Percentiles rank a stretch among this genome's conserved stretches.
Conservation (phyloP, 2,797 vertebrate genomes). For the Chelonia mydas region DNA sequence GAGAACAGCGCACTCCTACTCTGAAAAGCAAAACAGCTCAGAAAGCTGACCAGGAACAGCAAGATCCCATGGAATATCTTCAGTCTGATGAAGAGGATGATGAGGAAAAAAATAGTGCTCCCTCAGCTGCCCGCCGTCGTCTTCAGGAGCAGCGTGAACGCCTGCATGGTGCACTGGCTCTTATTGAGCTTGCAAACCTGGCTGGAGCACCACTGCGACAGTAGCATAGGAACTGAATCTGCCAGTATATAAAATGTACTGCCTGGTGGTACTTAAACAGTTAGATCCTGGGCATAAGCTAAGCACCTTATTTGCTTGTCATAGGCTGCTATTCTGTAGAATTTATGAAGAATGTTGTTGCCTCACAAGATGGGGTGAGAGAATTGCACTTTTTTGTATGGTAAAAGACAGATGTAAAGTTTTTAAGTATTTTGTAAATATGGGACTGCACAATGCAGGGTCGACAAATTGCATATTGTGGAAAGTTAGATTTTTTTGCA, state of each 20-base stretch:
- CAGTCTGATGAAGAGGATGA: constrained; percentile 90
- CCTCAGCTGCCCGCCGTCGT: constrained; percentile 84
- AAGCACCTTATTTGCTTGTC: constrained; percentile 98
- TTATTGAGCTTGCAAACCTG: constrained; percentile 98
- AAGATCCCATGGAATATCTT: constrained; percentile 93
- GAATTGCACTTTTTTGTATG: constrained; percentile 92
- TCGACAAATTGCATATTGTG: constrained; percentile 72
- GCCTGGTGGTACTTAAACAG: constrained; percentile 77
- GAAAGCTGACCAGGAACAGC: constrained; percentile 92
- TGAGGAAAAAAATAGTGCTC: constrained; percentile 84
- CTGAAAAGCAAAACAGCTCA: constrained; percentile 87
- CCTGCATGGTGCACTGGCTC: constrained; percentile 94
- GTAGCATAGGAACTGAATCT: constrained; percentile 70
- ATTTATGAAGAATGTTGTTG: constrained; percentile 97
- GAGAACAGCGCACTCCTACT: constrained; percentile 90
- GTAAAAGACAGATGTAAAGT: constrained; percentile 86
- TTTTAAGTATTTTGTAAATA: constrained; percentile 90
- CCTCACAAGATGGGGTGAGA: constrained; percentile 82
- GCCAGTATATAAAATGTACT: constrained; percentile 69
- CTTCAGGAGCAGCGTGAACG: constrained; percentile 96
- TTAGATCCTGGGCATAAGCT: constrained; percentile 88
- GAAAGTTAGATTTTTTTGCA: constrained; percentile 89
- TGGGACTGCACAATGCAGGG: constrained; percentile 86
- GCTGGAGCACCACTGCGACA: constrained; percentile 87
- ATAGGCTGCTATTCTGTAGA: constrained; percentile 99